Percentiles rank a stretch among this genome's conserved stretches.
Evolutionary conservation across 2,113 vertebrate genomes (phyloP).

Genomic region (Murina feae): DNA sequence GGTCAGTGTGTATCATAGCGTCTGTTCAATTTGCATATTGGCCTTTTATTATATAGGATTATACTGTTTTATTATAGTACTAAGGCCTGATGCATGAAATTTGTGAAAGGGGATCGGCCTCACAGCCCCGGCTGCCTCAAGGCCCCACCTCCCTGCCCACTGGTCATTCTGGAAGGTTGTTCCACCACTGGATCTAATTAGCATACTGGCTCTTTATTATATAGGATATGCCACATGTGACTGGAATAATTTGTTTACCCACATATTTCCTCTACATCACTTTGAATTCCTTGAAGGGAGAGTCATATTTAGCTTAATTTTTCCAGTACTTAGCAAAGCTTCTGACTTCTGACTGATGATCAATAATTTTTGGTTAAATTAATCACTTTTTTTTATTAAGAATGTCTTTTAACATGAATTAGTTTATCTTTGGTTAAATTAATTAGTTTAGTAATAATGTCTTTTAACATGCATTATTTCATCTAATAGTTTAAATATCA

Average conservation of each 20-base stretch:
- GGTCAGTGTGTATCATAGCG: too few species aligned
- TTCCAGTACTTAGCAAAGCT: neutral
- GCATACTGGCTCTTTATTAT: neutral
- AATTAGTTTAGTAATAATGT: neutral
- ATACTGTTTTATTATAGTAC: too few species aligned
- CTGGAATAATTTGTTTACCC: neutral
- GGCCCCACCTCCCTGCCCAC: too few species aligned
- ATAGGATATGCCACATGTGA: neutral
- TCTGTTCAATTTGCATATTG: too few species aligned
- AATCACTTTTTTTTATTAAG: neutral
- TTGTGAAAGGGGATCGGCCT: too few species aligned
- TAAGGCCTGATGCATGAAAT: too few species aligned
- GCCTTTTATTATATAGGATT: too few species aligned
- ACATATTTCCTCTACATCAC: neutral
- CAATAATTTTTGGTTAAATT: neutral
- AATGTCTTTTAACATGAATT: neutral
- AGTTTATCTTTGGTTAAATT: neutral
- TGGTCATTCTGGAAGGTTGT: too few species aligned
- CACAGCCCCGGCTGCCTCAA: rapidly evolving
- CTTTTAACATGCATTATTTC: neutral
- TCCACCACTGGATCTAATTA: too few species aligned
- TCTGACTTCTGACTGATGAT: neutral
- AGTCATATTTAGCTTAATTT: neutral
- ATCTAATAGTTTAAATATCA: neutral
- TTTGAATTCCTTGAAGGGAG: neutral